Conservation (phyloP, 2,888 invertebrate genomes). For the Cephus pulcher region DNA sequence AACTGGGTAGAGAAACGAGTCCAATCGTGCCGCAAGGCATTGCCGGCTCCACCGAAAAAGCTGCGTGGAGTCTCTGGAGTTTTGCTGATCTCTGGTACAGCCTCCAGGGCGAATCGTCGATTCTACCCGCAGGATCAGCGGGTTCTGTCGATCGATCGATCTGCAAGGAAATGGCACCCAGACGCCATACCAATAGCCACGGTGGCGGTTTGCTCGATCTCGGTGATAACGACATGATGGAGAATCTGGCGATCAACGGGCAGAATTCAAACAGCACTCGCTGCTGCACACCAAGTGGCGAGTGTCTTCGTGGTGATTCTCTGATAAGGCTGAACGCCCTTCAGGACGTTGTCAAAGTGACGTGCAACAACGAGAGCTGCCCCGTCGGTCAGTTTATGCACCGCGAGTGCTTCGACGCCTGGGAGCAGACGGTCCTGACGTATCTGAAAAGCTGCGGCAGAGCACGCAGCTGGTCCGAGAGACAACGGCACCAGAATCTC, state of each 20-base stretch:
- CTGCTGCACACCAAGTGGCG: slow-evolving; percentile 86
- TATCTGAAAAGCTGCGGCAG: slow-evolving; percentile 92
- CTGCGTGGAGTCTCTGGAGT: neutral
- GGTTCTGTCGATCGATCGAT: neutral
- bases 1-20: slow-evolving; percentile 3
- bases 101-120: neutral
- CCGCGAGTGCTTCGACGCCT: slow-evolving; percentile 93
- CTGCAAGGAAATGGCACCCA: slow-evolving; percentile 55
- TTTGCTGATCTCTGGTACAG: neutral
- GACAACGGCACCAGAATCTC: slow-evolving; percentile 92
- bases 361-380: slow-evolving; percentile 96
- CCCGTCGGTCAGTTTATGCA: slow-evolving; percentile 93
- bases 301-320: slow-evolving; percentile 77
- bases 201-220: slow-evolving; percentile 50
- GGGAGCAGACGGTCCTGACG: slow-evolving; percentile 90
- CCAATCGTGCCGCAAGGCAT: slow-evolving; percentile 5
- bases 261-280: slow-evolving; percentile 69
- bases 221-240: slow-evolving; percentile 46
- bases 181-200: slow-evolving; percentile 58
- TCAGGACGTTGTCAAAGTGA: slow-evolving; percentile 86
- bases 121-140: neutral
- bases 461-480: slow-evolving; percentile 94
- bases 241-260: slow-evolving; percentile 44
- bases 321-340: slow-evolving; percentile 76
- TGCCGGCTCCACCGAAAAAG: slow-evolving; percentile 16